These are phyloP conservation scores for Dicyrtoma fusca DNA, from an alignment of 2,888 invertebrate genomes.

Conservation along the genomic window DNA sequence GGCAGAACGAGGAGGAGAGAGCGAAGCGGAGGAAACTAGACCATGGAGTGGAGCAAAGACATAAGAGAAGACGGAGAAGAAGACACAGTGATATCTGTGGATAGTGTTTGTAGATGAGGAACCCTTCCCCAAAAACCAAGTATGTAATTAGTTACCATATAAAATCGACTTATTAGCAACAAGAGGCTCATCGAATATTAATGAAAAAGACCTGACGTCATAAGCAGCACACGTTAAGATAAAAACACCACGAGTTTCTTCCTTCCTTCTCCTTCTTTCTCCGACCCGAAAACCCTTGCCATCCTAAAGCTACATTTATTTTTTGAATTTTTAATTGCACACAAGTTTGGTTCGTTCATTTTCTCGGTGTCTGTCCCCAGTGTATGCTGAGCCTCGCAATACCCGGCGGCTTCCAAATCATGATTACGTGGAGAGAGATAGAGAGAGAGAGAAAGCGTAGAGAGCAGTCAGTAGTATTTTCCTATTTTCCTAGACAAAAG, in stretches of 20 bases:
- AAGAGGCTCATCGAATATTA: conserved; percentile 57
- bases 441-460: conserved; percentile 22
- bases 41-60: neutral
- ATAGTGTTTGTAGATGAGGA: conserved; percentile 12
- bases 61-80: conserved; percentile 16
- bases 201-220: conserved; percentile 56
- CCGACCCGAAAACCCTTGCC: conserved; percentile 5
- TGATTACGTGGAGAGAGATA: conserved; percentile 47
- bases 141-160: conserved; percentile 46
- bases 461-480: conserved; percentile 29
- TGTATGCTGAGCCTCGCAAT: conserved; percentile 45
- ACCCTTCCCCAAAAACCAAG: conserved; percentile 47
- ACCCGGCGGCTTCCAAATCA: conserved; percentile 52
- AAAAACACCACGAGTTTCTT: conserved; percentile 39
- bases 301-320: conserved; percentile 40
- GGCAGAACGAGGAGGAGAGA: neutral
- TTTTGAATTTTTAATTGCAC: conserved; percentile 57
- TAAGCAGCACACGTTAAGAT: conserved; percentile 50
- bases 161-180: conserved; percentile 58
- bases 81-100: conserved; percentile 25
- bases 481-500: conserved; percentile 28
- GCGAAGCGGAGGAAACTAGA: conserved; percentile 2
- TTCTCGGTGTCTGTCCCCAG: conserved; percentile 48
- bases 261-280: conserved; percentile 27
- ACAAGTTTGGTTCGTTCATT: conserved; percentile 52